Evolutionary conservation across 2,888 invertebrate species (phyloP).

Genomic region (Phengaris alcon): DNA sequence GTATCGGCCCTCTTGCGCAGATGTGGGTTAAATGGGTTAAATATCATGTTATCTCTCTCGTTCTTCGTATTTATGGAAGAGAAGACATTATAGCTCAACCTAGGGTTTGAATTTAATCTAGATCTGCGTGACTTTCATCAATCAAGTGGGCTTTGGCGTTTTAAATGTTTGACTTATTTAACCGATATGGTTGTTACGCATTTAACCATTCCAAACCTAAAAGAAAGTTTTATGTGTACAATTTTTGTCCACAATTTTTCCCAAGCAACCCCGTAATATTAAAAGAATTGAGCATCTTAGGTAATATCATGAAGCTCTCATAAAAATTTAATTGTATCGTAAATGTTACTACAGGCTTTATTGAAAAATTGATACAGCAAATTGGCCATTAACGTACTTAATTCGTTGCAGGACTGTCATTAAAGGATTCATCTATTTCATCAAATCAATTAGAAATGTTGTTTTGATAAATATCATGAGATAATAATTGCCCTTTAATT

Average conservation of each 20-base stretch:
- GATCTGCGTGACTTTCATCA: too few relatives aligned
- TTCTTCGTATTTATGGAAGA: too few relatives aligned
- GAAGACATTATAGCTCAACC: too few relatives aligned
- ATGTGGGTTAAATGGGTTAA: too few relatives aligned
- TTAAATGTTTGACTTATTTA: too few relatives aligned
- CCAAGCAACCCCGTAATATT: not conserved
- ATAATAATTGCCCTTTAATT: not conserved
- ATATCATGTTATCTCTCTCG: too few relatives aligned
- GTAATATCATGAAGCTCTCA: constrained; percentile 19
- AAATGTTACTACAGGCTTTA: constrained; percentile 25
- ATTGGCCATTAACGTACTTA: constrained; percentile 14
- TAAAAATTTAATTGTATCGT: constrained; percentile 27
- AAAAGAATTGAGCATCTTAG: not conserved
- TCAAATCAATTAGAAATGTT: not conserved
- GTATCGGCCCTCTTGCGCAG: too few relatives aligned
- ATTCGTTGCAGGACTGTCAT: constrained; percentile 20
- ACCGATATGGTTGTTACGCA: too few relatives aligned
- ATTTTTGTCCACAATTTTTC: not conserved
- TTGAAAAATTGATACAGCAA: constrained; percentile 27
- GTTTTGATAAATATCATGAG: not conserved
- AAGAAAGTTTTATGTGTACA: too few relatives aligned
- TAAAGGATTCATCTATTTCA: constrained; percentile 5
- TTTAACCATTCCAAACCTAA: too few relatives aligned
- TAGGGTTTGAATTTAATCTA: too few relatives aligned
- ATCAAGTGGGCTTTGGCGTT: too few relatives aligned